Conservation (phyloP, 2,797 vertebrate genomes). For the Chelmon rostratus region DNA sequence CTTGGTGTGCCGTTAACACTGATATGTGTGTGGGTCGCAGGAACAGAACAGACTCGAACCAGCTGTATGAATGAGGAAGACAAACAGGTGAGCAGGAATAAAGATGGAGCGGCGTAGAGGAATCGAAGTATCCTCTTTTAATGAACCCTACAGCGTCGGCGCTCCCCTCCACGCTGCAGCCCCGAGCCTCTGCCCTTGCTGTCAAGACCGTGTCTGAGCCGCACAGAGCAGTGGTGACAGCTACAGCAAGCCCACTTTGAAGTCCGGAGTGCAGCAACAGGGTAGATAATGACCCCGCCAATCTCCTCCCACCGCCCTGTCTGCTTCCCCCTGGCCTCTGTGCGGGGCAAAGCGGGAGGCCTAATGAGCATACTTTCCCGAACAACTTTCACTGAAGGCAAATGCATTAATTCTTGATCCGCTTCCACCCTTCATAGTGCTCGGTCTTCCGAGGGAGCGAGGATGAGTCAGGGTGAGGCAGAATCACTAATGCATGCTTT, state of each 20-base stretch:
- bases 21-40: conserved; percentile 5
- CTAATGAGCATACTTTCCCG: conserved; percentile 76
- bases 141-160: conserved; percentile 55
- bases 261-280: conserved; percentile 67
- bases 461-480: conserved; percentile 56
- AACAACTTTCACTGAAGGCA: conserved; percentile 69
- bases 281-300: conserved; percentile 73
- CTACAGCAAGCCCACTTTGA: conserved; percentile 69
- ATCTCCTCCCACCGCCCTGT: conserved; percentile 61
- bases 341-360: conserved; percentile 30
- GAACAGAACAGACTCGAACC: conserved; percentile 35
- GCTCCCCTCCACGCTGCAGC: conserved; percentile 33
- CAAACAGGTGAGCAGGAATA: conserved; percentile 9
- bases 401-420: conserved; percentile 70
- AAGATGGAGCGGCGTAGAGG: conserved; percentile 40
- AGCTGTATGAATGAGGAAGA: not conserved
- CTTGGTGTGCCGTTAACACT: conserved; percentile 21
- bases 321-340: conserved; percentile 43
- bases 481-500: conserved; percentile 64
- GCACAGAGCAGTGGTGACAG: conserved; percentile 53
- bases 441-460: conserved; percentile 48
- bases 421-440: conserved; percentile 50
- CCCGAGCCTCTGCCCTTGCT: conserved; percentile 59
- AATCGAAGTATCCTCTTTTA: conserved; percentile 52
- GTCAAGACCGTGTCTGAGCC: conserved; percentile 66